Conservation (phyloP, 2,797 vertebrate genomes). For the Sphaeramia orbicularis region DNA sequence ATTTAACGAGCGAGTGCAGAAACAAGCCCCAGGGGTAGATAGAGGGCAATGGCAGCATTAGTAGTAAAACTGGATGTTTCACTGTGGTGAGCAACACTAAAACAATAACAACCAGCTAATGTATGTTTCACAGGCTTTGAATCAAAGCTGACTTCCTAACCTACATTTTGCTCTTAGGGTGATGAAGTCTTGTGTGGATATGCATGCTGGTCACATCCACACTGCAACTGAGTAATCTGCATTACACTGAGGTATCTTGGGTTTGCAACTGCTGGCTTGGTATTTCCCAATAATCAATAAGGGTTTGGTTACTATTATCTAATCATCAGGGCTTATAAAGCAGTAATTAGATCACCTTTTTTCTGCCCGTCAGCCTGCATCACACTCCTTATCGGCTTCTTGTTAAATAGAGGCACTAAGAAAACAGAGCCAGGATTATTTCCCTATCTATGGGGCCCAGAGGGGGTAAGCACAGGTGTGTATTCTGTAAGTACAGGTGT, state of each 20-base stretch:
- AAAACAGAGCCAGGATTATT: constrained; percentile 49
- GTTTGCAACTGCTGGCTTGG: constrained; percentile 6
- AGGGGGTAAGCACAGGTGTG: constrained; percentile 72
- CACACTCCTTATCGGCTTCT: constrained; percentile 50
- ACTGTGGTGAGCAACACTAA: constrained; percentile 58
- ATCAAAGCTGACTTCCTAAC: constrained; percentile 32
- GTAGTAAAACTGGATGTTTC: constrained; percentile 50
- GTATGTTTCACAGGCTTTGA: background rate
- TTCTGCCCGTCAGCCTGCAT: constrained; percentile 34
- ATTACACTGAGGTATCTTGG: constrained; percentile 14
- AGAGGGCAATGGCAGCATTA: constrained; percentile 36
- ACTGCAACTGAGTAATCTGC: constrained; percentile 26
- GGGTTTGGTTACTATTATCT: constrained; percentile 43
- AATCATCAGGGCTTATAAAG: constrained; percentile 53
- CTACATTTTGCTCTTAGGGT: constrained; percentile 36
- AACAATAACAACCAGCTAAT: constrained; percentile 54
- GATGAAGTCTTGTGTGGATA: constrained; percentile 54
- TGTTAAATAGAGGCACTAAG: constrained; percentile 48
- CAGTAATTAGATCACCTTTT: constrained; percentile 53
- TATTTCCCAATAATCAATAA: constrained; percentile 48
- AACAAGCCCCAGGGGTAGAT: constrained; percentile 31
- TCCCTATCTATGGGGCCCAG: constrained; percentile 38
- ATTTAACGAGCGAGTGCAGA: no score
- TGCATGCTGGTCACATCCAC: constrained; percentile 33
- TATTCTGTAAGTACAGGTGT: constrained; percentile 77